phyloP scores from a whole-genome alignment of 2,113 vertebrate genomes.

The Mirza zaza region DNA sequence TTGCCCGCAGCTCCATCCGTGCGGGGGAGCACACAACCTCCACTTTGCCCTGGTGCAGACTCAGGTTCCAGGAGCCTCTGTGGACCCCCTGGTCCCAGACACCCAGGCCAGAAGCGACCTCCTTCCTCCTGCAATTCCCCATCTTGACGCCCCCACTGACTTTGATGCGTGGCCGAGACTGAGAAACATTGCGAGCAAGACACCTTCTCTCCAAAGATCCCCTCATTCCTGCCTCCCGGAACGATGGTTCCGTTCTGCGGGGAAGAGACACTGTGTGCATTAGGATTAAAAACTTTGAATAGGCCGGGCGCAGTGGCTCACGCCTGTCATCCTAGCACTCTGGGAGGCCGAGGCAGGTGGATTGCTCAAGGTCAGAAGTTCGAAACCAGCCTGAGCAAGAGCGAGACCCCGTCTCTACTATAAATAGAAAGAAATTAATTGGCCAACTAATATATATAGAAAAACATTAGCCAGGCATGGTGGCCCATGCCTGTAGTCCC shows the following conservation, averaged over 20 bases:
- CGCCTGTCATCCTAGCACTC: no score
- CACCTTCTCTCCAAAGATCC: accelerated
- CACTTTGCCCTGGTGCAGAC: background rate
- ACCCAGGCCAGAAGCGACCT: background rate
- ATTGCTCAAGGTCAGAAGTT: no score
- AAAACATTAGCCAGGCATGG: no score
- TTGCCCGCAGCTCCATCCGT: accelerated
- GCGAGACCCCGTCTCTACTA: no score
- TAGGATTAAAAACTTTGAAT: background rate
- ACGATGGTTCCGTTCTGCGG: accelerated
- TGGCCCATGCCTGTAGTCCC: no score
- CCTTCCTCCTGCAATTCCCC: background rate
- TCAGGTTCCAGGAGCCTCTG: background rate
- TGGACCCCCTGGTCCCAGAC: background rate
- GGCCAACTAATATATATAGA: no score
- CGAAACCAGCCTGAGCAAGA: no score
- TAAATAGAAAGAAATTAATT: no score
- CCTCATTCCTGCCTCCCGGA: accelerated
- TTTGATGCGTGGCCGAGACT: accelerated
- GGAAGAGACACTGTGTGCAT: accelerated
- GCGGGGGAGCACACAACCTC: accelerated
- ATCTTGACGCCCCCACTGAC: accelerated
- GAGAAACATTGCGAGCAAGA: accelerated
- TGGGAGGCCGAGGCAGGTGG: no score
- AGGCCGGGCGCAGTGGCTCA: no score